These are phyloP conservation scores for Phaedon cochleariae DNA, from an alignment of 2,888 invertebrate species.

Conservation along the genomic window DNA sequence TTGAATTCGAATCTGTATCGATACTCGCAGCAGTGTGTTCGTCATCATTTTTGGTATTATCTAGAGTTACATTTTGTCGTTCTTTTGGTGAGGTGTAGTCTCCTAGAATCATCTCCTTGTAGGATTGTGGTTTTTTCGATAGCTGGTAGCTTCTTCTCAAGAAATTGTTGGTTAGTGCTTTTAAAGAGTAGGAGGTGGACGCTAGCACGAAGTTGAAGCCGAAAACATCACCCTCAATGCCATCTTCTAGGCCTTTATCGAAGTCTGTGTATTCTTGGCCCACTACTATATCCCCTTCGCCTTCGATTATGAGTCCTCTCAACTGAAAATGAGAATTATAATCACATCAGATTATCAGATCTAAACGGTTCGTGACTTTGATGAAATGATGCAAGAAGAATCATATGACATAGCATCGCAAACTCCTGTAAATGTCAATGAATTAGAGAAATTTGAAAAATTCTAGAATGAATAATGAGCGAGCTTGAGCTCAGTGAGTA, in stretches of 20 bases:
- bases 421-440: too few species aligned
- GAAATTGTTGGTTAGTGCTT: slow-evolving; percentile 6
- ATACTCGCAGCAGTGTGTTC: not conserved
- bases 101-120: not conserved
- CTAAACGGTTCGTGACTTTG: too few species aligned
- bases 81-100: too few species aligned
- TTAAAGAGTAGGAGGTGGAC: slow-evolving; percentile 58
- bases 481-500: too few species aligned
- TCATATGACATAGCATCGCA: too few species aligned
- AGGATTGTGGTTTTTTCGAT: not conserved
- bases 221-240: slow-evolving; percentile 74
- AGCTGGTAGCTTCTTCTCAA: slow-evolving; percentile 16
- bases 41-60: slow-evolving; percentile 4
- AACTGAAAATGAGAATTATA: slow-evolving; percentile 63
- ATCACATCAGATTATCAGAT: too few species aligned
- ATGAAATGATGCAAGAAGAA: too few species aligned
- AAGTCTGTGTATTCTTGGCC: slow-evolving; percentile 75
- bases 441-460: too few species aligned
- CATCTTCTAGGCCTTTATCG: slow-evolving; percentile 71
- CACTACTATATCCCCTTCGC: slow-evolving; percentile 72
- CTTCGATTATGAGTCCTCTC: slow-evolving; percentile 65
- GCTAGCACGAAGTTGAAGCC: slow-evolving; percentile 72
- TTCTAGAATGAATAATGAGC: too few species aligned
- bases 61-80: not conserved
- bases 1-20: not conserved